Conservation (phyloP, 1,140 invertebrate genomes). For the Atta texana region DNA sequence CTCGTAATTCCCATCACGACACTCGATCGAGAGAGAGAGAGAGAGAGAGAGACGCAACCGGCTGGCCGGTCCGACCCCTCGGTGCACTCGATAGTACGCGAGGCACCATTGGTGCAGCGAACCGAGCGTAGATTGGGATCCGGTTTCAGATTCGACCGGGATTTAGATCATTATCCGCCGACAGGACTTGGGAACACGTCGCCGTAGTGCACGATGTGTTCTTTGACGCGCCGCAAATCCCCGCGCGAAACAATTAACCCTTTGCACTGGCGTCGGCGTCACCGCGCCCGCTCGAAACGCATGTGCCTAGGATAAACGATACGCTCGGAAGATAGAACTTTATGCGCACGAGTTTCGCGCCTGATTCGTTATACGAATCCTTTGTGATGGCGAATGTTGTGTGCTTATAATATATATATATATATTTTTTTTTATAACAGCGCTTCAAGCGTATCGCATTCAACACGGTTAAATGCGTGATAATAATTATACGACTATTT, state of each 20-base stretch:
- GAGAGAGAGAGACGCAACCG: slow-evolving; percentile 23
- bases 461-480: slow-evolving; percentile 1
- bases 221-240: slow-evolving; percentile 74
- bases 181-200: slow-evolving; percentile 72
- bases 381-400: slow-evolving; percentile 48
- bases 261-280: slow-evolving; percentile 54
- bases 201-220: slow-evolving; percentile 68
- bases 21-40: slow-evolving; percentile 58
- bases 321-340: slow-evolving; percentile 24
- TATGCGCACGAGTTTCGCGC: slow-evolving; percentile 3
- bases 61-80: neutral
- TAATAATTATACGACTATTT: slow-evolving; percentile 25
- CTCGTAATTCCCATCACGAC: slow-evolving; percentile 70
- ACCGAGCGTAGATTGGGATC: slow-evolving; percentile 60
- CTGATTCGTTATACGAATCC: slow-evolving; percentile 44
- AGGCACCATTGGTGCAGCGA: slow-evolving; percentile 46
- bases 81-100: slow-evolving; percentile 24
- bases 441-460: slow-evolving; percentile 33
- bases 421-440: slow-evolving; percentile 2
- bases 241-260: slow-evolving; percentile 73
- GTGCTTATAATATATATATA: neutral
- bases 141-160: slow-evolving; percentile 72
- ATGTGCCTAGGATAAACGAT: slow-evolving; percentile 30
- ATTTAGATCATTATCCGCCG: slow-evolving; percentile 74
- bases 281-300: slow-evolving; percentile 28